Percentiles rank a stretch among this genome's conserved stretches.
Evolutionary conservation across 2,113 vertebrate genomes (phyloP).

Genomic region (Microcebus griseorufus): DNA sequence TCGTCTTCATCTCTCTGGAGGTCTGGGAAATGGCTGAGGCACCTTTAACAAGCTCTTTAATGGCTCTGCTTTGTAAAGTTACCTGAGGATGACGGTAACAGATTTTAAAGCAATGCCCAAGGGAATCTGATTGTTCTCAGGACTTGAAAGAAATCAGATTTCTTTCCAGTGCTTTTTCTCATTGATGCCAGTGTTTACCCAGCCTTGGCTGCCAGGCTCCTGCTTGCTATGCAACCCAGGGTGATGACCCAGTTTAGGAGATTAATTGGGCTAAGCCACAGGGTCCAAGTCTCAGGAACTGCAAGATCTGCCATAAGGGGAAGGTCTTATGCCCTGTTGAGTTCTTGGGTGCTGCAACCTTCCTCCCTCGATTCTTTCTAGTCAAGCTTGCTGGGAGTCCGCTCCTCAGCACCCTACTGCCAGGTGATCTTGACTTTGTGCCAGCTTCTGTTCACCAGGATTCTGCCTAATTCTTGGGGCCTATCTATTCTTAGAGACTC

Average conservation of each 20-base stretch:
- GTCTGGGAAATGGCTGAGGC: background rate
- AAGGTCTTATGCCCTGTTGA: background rate
- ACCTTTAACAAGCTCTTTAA: slow-evolving; percentile 13
- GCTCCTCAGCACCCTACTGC: background rate
- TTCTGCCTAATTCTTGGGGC: slow-evolving; percentile 1
- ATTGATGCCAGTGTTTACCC: background rate
- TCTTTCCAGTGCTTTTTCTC: slow-evolving; percentile 42
- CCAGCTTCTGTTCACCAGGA: background rate
- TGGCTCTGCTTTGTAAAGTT: slow-evolving; percentile 26
- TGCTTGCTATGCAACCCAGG: background rate
- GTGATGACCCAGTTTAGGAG: slow-evolving; percentile 43
- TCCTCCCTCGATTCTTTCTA: background rate
- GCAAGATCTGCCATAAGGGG: background rate
- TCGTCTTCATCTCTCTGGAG: background rate
- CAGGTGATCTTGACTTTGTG: background rate
- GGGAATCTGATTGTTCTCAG: slow-evolving; percentile 7
- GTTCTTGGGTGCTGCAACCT: background rate
- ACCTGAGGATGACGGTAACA: slow-evolving; percentile 3
- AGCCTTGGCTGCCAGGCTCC: background rate
- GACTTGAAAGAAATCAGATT: slow-evolving; percentile 30
- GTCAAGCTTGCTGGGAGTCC: background rate
- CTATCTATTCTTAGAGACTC: background rate
- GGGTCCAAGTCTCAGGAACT: background rate
- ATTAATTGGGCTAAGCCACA: slow-evolving; percentile 34
- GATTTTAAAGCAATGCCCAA: slow-evolving; percentile 49